phyloP scores from a whole-genome alignment of 2,888 invertebrate species.

The Punctoribates punctum region DNA sequence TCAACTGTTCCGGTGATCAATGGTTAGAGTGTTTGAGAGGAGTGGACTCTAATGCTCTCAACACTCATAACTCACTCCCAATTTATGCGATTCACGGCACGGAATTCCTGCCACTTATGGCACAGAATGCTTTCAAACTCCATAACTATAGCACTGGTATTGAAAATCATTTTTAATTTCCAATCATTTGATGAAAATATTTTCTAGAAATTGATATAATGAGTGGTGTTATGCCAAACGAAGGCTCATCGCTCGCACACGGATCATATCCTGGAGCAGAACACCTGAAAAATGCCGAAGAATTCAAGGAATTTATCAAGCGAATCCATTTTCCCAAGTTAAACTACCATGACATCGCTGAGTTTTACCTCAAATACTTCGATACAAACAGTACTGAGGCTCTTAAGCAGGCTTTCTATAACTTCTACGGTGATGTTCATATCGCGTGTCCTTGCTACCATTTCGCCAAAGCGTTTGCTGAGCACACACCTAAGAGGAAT shows the following conservation, averaged over 20 bases:
- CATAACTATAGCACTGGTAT: neutral
- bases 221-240: neutral
- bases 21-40: slow-evolving; percentile 29
- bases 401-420: neutral
- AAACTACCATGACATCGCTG: neutral
- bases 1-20: slow-evolving; percentile 25
- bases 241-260: neutral
- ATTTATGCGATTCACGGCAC: neutral
- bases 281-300: neutral
- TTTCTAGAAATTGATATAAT: slow-evolving; percentile 3
- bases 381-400: neutral
- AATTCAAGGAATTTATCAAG: neutral
- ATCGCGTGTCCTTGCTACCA: slow-evolving; percentile 28
- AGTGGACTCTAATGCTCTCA: neutral
- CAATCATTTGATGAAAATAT: neutral
- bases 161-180: too few relatives aligned
- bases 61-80: too few relatives aligned
- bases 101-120: neutral
- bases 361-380: neutral
- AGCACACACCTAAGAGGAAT: neutral
- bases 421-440: slow-evolving; percentile 16
- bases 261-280: neutral
- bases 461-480: slow-evolving; percentile 26
- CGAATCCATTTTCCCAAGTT: neutral
- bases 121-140: neutral